Conservation (phyloP, 2,888 invertebrate genomes). For the Mesorhabditis belari region DNA sequence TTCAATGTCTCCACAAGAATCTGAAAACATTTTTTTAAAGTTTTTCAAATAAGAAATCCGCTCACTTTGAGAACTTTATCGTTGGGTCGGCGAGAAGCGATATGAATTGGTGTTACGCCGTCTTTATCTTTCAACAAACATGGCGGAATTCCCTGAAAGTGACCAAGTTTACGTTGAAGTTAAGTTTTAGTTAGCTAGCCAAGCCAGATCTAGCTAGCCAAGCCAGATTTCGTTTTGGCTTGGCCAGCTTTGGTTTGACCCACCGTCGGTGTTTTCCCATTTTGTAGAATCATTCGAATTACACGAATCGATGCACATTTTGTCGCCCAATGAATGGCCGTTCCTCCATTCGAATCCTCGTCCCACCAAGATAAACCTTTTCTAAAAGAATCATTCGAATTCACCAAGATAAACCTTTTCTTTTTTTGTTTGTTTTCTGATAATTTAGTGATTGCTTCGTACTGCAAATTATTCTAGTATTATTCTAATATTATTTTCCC, state of each 20-base stretch:
- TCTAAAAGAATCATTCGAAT: slow-evolving; percentile 1
- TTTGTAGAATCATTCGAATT: not conserved
- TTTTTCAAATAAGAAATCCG: not conserved
- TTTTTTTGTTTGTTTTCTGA: too few relatives aligned
- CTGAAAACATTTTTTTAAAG: slow-evolving; percentile 9
- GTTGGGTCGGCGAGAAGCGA: slow-evolving; percentile 34
- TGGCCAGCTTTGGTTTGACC: too few relatives aligned
- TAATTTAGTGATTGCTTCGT: too few relatives aligned
- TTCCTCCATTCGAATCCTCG: slow-evolving; percentile 8
- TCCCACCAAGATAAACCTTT: slow-evolving; percentile 7
- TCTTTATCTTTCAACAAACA: slow-evolving; percentile 30
- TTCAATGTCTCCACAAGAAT: slow-evolving; percentile 17
- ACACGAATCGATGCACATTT: slow-evolving; percentile 3
- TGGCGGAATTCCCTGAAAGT: not conserved
- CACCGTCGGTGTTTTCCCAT: not conserved
- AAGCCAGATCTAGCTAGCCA: too few relatives aligned
- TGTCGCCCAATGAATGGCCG: slow-evolving; percentile 24
- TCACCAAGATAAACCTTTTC: too few relatives aligned
- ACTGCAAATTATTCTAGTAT: too few relatives aligned
- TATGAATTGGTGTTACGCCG: slow-evolving; percentile 42
- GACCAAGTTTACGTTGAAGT: not conserved
- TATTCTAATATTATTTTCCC: too few relatives aligned
- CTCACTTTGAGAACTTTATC: slow-evolving; percentile 35
- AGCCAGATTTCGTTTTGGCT: too few relatives aligned
- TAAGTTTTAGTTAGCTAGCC: not conserved